Conservation (phyloP, 2,888 invertebrate species). For the Byasa hedistus region DNA sequence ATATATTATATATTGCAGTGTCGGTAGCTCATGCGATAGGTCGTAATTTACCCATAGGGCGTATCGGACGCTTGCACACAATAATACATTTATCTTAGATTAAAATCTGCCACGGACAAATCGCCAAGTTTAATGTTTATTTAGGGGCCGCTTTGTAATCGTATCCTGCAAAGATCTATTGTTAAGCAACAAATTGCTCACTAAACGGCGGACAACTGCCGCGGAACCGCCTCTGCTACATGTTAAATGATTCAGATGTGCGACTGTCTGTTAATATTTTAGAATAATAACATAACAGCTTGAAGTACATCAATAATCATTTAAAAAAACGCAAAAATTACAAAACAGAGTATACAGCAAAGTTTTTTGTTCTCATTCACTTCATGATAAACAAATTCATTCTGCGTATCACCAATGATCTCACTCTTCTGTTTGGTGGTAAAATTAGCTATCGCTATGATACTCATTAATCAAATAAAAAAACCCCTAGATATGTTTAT, state of each 20-base stretch:
- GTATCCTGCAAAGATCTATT: constrained; percentile 37
- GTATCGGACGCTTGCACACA: constrained; percentile 42
- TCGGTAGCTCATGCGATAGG: constrained; percentile 39
- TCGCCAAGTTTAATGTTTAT: constrained; percentile 49
- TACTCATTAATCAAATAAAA: too few relatives aligned
- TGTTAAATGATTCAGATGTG: constrained; percentile 23
- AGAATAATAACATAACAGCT: neutral
- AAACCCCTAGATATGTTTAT: too few relatives aligned
- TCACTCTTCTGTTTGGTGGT: too few relatives aligned
- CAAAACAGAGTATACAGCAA: too few relatives aligned
- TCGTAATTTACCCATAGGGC: constrained; percentile 45
- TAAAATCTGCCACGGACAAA: constrained; percentile 66
- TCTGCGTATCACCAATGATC: too few relatives aligned
- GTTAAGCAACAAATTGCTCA: constrained; percentile 34
- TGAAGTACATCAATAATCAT: neutral
- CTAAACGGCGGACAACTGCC: constrained; percentile 16
- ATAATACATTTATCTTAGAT: constrained; percentile 64
- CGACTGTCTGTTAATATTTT: neutral
- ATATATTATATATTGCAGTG: constrained; percentile 18
- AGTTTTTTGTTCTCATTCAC: too few relatives aligned
- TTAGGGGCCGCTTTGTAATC: constrained; percentile 35
- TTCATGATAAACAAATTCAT: too few relatives aligned
- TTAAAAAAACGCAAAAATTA: too few relatives aligned
- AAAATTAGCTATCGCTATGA: too few relatives aligned
- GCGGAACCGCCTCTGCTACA: constrained; percentile 8